phyloP scores from a whole-genome alignment of 1,140 invertebrate species.

The Hirudo medicinalis region DNA sequence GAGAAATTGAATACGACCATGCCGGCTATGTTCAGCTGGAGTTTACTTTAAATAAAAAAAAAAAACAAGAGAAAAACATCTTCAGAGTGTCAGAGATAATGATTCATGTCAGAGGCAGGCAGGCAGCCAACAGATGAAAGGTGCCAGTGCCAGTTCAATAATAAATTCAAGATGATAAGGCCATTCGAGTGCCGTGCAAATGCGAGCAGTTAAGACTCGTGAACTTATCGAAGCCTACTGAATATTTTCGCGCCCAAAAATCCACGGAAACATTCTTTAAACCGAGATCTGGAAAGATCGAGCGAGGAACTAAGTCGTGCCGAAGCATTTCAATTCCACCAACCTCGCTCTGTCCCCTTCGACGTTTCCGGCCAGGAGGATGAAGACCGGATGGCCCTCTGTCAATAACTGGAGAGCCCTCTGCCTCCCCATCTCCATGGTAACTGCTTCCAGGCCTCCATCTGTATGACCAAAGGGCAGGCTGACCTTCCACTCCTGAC shows the following conservation, averaged over 20 bases:
- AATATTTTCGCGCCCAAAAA: no score
- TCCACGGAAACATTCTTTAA: no score
- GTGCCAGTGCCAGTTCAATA: no score
- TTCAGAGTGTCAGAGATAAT: background rate
- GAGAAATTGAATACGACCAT: background rate
- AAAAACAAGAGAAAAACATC: background rate
- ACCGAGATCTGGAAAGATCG: no score
- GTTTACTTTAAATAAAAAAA: background rate
- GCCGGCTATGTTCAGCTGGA: slow-evolving; percentile 2
- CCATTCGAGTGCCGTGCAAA: no score
- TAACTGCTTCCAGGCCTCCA: background rate
- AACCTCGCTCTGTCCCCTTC: background rate
- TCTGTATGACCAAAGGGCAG: background rate
- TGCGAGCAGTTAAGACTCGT: no score
- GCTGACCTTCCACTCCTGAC: background rate
- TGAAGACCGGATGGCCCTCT: background rate
- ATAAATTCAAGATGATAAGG: no score
- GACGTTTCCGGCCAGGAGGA: background rate
- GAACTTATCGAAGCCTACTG: no score
- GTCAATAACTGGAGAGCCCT: background rate
- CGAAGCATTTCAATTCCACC: background rate
- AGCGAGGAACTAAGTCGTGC: no score
- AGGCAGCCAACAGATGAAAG: no score
- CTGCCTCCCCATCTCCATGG: slow-evolving; percentile 7
- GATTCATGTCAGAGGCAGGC: no score